A percentile compares a stretch with the other conserved stretches of the same genome.
These are phyloP conservation scores for Tiaroga cobitis DNA, from an alignment of 2,797 vertebrate genomes.

Conservation along the genomic window DNA sequence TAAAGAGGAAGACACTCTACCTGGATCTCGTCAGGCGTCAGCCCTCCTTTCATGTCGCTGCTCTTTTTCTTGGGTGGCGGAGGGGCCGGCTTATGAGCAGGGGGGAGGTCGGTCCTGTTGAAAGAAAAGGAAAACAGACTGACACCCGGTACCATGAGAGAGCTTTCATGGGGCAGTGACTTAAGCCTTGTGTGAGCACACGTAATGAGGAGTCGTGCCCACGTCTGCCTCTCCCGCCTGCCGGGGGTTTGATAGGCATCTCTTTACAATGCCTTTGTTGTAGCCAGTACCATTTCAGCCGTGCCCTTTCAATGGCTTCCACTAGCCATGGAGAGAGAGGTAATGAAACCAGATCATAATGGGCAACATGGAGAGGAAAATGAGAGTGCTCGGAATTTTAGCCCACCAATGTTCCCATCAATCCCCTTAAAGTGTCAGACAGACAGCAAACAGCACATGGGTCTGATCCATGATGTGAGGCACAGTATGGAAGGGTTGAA, in stretches of 20 bases:
- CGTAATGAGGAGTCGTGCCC: conserved; percentile 79
- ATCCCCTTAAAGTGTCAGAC: conserved; percentile 64
- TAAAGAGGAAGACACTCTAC: conserved; percentile 67
- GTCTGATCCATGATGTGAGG: conserved; percentile 3
- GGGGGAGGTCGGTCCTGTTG: conserved; percentile 85
- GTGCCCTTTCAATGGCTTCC: conserved; percentile 78
- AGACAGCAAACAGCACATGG: conserved; percentile 8
- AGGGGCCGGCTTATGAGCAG: conserved; percentile 85
- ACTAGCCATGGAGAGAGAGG: conserved; percentile 73
- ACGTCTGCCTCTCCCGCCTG: conserved; percentile 69
- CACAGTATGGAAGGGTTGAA: background rate
- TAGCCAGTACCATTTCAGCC: conserved; percentile 70
- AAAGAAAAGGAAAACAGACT: conserved; percentile 61
- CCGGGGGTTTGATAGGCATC: conserved; percentile 76
- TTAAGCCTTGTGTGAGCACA: conserved; percentile 72
- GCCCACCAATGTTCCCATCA: conserved; percentile 62
- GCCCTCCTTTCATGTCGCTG: conserved; percentile 83
- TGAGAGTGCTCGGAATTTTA: conserved; percentile 45
- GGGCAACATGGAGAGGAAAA: conserved; percentile 74
- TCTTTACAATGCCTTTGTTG: conserved; percentile 74
- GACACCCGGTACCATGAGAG: conserved; percentile 68
- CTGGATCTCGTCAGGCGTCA: conserved; percentile 89
- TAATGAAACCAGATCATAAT: conserved; percentile 78
- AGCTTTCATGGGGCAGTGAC: conserved; percentile 58
- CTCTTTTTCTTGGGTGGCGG: conserved; percentile 84